phyloP scores from a whole-genome alignment of 2,888 invertebrate genomes.

The Andrena hattorfiana region DNA sequence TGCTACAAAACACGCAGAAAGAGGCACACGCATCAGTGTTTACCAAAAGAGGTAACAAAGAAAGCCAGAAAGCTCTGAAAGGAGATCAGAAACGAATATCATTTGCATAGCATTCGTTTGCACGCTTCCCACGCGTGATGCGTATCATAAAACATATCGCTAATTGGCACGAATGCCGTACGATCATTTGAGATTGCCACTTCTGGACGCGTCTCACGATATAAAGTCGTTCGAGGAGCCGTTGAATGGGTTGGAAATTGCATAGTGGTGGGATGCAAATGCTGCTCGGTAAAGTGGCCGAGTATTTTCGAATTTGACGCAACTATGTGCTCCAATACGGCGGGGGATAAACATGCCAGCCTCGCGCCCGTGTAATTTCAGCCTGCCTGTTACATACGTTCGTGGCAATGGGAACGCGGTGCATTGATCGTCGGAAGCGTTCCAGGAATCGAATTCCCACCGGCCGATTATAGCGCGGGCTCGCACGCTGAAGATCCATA shows the following conservation, averaged over 20 bases:
- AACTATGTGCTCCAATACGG: slow-evolving; percentile 12
- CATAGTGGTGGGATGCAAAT: slow-evolving; percentile 31
- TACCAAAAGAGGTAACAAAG: neutral
- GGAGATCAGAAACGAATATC: slow-evolving; percentile 3
- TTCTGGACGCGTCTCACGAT: neutral
- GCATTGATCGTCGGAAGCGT: slow-evolving; percentile 48
- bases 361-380: slow-evolving; percentile 32
- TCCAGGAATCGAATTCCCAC: slow-evolving; percentile 64
- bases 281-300: neutral
- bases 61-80: neutral
- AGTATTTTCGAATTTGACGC: slow-evolving; percentile 10
- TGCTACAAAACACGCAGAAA: neutral
- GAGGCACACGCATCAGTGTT: neutral
- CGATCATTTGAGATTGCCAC: neutral
- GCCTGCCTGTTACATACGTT: slow-evolving; percentile 17
- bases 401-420: slow-evolving; percentile 39
- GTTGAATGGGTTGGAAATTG: slow-evolving; percentile 13
- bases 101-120: slow-evolving; percentile 2
- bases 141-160: slow-evolving; percentile 8
- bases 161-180: slow-evolving; percentile 17
- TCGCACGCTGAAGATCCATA: slow-evolving; percentile 42
- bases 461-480: slow-evolving; percentile 49
- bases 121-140: neutral
- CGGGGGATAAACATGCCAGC: slow-evolving; percentile 18
- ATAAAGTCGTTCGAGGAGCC: slow-evolving; percentile 7